Evolutionary conservation across 35 echinoderm and acorn worm genomes (phyloP).

Genomic region (Lytechinus pictus): DNA sequence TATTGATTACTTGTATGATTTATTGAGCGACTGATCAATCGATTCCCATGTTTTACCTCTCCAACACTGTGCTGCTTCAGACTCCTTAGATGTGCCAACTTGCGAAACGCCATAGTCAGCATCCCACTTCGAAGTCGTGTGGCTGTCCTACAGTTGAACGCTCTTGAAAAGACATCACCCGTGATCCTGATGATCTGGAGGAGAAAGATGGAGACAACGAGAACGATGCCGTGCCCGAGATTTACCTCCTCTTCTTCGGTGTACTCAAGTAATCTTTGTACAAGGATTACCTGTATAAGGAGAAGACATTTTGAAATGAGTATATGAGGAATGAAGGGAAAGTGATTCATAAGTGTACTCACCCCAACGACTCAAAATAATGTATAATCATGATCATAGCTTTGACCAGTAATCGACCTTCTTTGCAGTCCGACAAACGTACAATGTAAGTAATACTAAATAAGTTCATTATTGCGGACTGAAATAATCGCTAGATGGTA

Average conservation of each 20-base stretch:
- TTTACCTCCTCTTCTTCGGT: conserved; percentile 60
- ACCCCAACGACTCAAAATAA: too few species aligned
- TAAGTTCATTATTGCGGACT: too few species aligned
- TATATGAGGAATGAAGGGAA: too few species aligned
- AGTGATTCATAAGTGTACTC: too few species aligned
- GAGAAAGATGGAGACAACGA: conserved; percentile 59
- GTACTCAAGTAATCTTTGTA: conserved; percentile 57
- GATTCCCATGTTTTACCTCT: conserved; percentile 56
- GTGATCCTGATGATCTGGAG: conserved; percentile 56
- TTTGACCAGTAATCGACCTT: too few species aligned
- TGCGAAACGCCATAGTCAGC: conserved; percentile 61
- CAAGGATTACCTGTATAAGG: conserved; percentile 62
- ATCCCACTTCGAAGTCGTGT: conserved; percentile 66
- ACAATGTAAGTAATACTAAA: too few species aligned
- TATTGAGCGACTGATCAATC: too few species aligned
- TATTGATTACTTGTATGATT: too few species aligned
- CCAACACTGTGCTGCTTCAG: conserved; percentile 79
- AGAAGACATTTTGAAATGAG: background rate
- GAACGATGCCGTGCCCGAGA: conserved; percentile 51
- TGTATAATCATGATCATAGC: too few species aligned
- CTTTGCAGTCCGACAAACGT: too few species aligned
- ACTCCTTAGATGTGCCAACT: conserved; percentile 63
- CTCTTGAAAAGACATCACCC: conserved; percentile 64
- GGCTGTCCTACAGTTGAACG: conserved; percentile 63
- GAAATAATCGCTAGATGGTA: too few species aligned